Evolutionary conservation across 2,113 vertebrate genomes (phyloP).

Genomic region (Epinephelus lanceolatus): DNA sequence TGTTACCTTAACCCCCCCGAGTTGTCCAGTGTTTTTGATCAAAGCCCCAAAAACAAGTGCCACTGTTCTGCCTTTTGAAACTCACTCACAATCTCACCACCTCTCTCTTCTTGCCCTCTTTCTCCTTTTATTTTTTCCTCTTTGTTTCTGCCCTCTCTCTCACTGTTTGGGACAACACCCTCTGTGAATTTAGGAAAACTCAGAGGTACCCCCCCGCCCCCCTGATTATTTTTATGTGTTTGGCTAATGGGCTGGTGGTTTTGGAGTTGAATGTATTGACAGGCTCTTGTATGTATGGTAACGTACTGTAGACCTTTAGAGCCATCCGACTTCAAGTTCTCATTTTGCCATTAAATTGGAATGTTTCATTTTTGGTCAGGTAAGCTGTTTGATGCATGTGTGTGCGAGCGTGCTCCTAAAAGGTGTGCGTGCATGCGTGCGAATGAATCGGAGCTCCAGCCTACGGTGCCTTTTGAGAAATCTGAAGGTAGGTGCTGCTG

Average conservation of each 20-base stretch:
- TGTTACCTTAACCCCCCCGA: conserved; percentile 21
- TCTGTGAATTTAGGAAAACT: conserved; percentile 75
- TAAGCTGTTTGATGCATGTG: conserved; percentile 65
- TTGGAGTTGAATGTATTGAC: conserved; percentile 48
- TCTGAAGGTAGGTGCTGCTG: conserved; percentile 76
- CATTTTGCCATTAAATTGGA: conserved; percentile 46
- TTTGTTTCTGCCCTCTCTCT: conserved; percentile 52
- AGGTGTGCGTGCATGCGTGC: conserved; percentile 44
- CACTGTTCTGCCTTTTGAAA: conserved; percentile 47
- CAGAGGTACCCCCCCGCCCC: conserved; percentile 63
- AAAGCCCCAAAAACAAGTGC: conserved; percentile 49
- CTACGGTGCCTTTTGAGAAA: conserved; percentile 58
- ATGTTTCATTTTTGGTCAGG: conserved; percentile 65
- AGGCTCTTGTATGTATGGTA: conserved; percentile 40
- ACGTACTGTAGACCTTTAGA: conserved; percentile 31
- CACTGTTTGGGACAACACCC: conserved; percentile 65
- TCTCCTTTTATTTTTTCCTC: conserved; percentile 20
- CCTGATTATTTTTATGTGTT: conserved; percentile 50
- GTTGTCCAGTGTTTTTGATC: conserved; percentile 51
- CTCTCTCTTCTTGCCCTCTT: conserved; percentile 48
- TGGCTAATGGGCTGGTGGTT: conserved; percentile 58
- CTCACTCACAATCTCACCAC: conserved; percentile 55
- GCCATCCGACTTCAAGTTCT: conserved; percentile 27
- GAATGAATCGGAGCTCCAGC: conserved; percentile 40
- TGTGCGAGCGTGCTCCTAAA: conserved; percentile 9